A percentile compares a stretch with the other conserved stretches of the same genome.
phyloP scores from a whole-genome alignment of 2,888 invertebrate genomes.

The Elmis aenea region DNA sequence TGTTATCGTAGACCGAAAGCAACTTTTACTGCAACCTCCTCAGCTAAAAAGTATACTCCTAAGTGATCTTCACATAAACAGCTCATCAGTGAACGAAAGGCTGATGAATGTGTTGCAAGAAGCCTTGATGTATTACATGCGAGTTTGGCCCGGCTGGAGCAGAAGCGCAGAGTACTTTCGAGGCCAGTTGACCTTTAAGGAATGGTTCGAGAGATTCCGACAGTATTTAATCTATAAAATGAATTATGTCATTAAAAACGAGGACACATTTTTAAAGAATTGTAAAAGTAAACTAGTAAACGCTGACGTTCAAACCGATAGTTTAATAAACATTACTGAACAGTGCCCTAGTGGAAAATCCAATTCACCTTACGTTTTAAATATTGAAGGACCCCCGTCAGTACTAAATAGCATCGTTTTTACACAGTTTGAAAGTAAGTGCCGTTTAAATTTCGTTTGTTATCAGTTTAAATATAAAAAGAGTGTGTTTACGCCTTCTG shows the following conservation, averaged over 20 bases:
- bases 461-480: too few relatives aligned
- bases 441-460: too few relatives aligned
- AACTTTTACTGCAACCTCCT: background rate
- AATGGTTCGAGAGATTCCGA: conserved; percentile 18
- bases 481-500: too few relatives aligned
- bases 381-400: conserved; percentile 19
- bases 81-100: conserved; percentile 23
- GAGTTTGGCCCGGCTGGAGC: conserved; percentile 25
- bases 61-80: conserved; percentile 13
- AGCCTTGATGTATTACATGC: conserved; percentile 24
- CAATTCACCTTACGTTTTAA: conserved; percentile 17
- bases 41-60: conserved; percentile 10
- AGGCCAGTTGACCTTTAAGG: conserved; percentile 6
- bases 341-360: conserved; percentile 8
- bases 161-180: conserved; percentile 7
- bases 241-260: conserved; percentile 13
- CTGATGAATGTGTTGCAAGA: conserved; percentile 59
- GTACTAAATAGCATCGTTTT: conserved; percentile 21
- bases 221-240: conserved; percentile 19
- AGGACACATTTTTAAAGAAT: background rate
- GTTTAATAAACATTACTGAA: conserved; percentile 5
- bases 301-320: background rate
- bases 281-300: background rate
- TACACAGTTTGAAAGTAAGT: too few relatives aligned
- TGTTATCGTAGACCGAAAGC: background rate